phyloP scores from a whole-genome alignment of 1,140 invertebrate genomes.

The Eriocheir sinensis region DNA sequence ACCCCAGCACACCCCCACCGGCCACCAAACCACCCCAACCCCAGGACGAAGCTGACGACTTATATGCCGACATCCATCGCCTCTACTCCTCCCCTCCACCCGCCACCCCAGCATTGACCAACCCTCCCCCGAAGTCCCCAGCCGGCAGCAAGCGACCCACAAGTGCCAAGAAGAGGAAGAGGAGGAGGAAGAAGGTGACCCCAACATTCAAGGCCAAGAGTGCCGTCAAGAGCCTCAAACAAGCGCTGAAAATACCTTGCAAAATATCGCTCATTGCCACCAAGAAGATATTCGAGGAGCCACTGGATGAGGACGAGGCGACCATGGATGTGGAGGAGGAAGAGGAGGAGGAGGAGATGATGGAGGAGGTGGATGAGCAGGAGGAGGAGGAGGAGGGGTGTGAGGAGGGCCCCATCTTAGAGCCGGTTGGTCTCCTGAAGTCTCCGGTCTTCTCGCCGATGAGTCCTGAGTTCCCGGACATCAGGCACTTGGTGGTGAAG shows the following conservation, averaged over 20 bases:
- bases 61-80: conserved; percentile 58
- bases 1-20: background rate
- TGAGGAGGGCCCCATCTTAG: conserved; percentile 52
- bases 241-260: conserved; percentile 66
- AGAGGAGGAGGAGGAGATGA: conserved; percentile 20
- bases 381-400: conserved; percentile 24
- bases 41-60: conserved; percentile 55
- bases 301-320: background rate
- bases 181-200: conserved; percentile 55
- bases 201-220: conserved; percentile 65
- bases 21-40: background rate
- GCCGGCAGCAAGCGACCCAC: background rate
- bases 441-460: conserved; percentile 67
- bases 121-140: background rate
- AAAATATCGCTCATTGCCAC: conserved; percentile 70
- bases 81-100: conserved; percentile 63
- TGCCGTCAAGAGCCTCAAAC: conserved; percentile 60
- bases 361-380: conserved; percentile 36
- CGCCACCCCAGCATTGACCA: background rate
- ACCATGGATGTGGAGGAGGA: conserved; percentile 31
- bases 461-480: conserved; percentile 74
- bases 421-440: conserved; percentile 54
- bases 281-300: conserved; percentile 71
- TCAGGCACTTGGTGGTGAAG: conserved; percentile 53
- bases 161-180: conserved; percentile 49